These are phyloP conservation scores for Operophtera brumata DNA, from an alignment of 2,888 invertebrate genomes.

Conservation along the genomic window DNA sequence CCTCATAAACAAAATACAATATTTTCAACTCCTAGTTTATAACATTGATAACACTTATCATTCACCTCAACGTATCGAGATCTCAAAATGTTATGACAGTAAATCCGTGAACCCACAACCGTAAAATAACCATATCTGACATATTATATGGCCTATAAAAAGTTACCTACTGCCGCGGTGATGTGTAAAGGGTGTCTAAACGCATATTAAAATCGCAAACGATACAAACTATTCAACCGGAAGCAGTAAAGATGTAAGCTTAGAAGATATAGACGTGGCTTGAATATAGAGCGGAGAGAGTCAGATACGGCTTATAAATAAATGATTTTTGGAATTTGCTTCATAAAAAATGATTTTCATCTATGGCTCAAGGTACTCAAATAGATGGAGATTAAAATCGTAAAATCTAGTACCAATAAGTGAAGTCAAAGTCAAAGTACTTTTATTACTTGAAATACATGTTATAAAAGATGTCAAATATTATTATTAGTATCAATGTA, in stretches of 20 bases:
- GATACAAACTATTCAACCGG: constrained; percentile 75
- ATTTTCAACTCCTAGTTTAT: constrained; percentile 33
- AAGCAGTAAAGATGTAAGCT: constrained; percentile 69
- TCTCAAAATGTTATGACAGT: constrained; percentile 77
- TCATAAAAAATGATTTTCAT: too few species aligned
- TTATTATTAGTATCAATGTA: too few species aligned
- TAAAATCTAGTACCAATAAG: too few species aligned
- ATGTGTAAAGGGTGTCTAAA: constrained; percentile 73
- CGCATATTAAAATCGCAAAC: constrained; percentile 72
- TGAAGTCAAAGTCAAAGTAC: too few species aligned
- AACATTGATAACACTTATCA: constrained; percentile 61
- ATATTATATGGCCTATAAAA: constrained; percentile 75
- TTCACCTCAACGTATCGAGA: constrained; percentile 60
- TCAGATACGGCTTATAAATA: too few species aligned
- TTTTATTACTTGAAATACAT: too few species aligned
- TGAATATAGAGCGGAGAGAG: neutral
- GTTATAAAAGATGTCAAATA: too few species aligned
- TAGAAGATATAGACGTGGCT: constrained; percentile 30
- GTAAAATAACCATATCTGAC: constrained; percentile 78
- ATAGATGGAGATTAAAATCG: too few species aligned
- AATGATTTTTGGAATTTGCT: too few species aligned
- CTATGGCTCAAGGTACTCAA: too few species aligned
- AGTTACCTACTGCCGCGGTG: constrained; percentile 60
- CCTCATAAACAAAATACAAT: too few species aligned
- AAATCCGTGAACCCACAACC: constrained; percentile 63